Evolutionary conservation across 2,113 vertebrate species (phyloP), one percentile per base, ranked within the genome.

Genomic region (Chloebia gouldiae): DNA sequence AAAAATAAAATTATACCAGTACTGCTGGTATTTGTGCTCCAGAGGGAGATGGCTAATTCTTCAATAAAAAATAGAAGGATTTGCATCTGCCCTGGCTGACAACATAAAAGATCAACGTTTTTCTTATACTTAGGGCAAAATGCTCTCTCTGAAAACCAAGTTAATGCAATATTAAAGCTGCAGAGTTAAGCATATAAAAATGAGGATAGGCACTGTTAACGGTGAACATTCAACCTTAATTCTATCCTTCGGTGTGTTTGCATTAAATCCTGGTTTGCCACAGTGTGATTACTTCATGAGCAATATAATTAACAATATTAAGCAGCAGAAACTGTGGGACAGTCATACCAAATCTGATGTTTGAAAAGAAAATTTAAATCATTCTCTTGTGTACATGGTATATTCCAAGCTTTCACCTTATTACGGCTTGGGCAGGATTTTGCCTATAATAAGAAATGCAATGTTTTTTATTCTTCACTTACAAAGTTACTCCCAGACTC

Each of bases 31-130:
- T 96, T 97, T 94, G 82, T 79, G 92, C 72, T 96, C 92, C 94
- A 95, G 92, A 95, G 96, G 90, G 90, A 97, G 92, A 88, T 61
- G 73, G 92, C 89, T 95, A 96, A 95, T 96, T 96, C 94, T 91
- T 95, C 91, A 92, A 96, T 95, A 95, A 94, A 93, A 95, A 92
- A 73, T 92, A 81, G 85, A 66, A 90, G 93, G 92, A 96, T 96
- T 97, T 97, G 86, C 86, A 86, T 96, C 90, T 86, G 69, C 92
- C 92, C 90, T 88, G 76, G 76, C 72, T 93, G 93, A 95, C 93
- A 93, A 94, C 92, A 92, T 86, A 86, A 93, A 93, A 97, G 93
- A 96, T 90, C 92, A 90, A 93, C 11, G 1, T 79, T 94, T 96
- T 93, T 81, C 93, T 94, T 71, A 83, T 83, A 93, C 93, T 96